phyloP scores from a whole-genome alignment of 2,888 invertebrate genomes.

The Drosophila cognata region DNA sequence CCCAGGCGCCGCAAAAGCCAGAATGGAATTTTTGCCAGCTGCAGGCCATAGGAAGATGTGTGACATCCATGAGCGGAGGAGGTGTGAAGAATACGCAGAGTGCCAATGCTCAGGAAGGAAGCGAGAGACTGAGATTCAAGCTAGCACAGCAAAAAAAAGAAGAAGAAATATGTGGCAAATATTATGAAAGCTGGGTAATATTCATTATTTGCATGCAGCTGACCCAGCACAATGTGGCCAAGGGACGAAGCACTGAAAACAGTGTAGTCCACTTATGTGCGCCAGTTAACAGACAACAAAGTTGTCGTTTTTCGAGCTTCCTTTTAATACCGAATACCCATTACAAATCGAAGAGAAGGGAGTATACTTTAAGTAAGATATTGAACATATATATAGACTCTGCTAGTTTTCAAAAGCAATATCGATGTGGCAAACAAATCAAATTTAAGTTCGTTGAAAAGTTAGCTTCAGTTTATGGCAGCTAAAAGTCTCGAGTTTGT shows the following conservation, averaged over 20 bases:
- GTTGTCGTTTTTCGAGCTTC: background rate
- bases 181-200: slow-evolving; percentile 53
- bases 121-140: slow-evolving; percentile 21
- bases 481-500: background rate
- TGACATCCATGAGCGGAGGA: slow-evolving; percentile 52
- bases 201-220: slow-evolving; percentile 49
- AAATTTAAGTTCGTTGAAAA: background rate
- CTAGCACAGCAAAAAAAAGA: slow-evolving; percentile 3
- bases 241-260: slow-evolving; percentile 29
- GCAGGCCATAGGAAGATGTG: slow-evolving; percentile 53
- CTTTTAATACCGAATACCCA: background rate
- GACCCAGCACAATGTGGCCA: slow-evolving; percentile 47
- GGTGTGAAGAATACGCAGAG: slow-evolving; percentile 26
- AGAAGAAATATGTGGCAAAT: slow-evolving; percentile 28
- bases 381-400: background rate
- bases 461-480: background rate
- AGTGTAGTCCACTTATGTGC: slow-evolving; percentile 54
- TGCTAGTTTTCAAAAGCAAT: background rate
- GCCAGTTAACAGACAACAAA: slow-evolving; percentile 49
- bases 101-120: background rate
- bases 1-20: slow-evolving; percentile 45
- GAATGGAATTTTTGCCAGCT: slow-evolving; percentile 31
- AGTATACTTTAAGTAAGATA: background rate
- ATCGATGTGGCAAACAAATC: background rate
- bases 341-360: background rate